phyloP scores from a whole-genome alignment of 2,888 invertebrate species.

The Oligia latruncula region DNA sequence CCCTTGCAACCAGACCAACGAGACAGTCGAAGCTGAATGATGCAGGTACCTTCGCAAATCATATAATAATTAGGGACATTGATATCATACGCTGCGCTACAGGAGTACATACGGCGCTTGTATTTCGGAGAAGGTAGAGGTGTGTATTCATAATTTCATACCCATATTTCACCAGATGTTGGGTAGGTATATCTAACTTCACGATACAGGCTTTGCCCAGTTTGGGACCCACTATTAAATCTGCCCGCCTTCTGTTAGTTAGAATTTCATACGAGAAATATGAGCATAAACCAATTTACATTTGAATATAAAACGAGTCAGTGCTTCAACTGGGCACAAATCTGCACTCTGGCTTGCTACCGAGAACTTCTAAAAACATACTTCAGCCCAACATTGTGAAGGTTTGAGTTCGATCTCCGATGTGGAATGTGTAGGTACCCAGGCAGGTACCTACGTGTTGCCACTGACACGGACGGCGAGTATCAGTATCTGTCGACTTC shows the following conservation, averaged over 20 bases:
- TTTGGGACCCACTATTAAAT: background rate
- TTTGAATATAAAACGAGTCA: background rate
- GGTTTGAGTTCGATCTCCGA: background rate
- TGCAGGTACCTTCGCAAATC: background rate
- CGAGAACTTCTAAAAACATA: background rate
- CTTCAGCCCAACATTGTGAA: background rate
- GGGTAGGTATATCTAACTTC: background rate
- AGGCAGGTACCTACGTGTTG: background rate
- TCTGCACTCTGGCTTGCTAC: background rate
- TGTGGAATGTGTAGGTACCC: background rate
- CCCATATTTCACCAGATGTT: background rate
- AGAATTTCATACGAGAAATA: background rate
- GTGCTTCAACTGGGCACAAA: background rate
- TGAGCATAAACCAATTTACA: background rate
- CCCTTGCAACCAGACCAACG: background rate
- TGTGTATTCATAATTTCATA: background rate
- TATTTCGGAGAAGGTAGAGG: background rate
- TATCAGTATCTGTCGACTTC: background rate
- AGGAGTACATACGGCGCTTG: background rate
- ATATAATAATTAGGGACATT: background rate
- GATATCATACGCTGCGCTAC: background rate
- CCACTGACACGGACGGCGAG: background rate
- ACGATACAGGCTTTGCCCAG: background rate
- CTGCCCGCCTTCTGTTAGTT: background rate
- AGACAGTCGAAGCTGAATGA: background rate